These are phyloP conservation scores for Drosophila subsilvestris DNA, from an alignment of 2,888 invertebrate genomes.

Conservation along the genomic window DNA sequence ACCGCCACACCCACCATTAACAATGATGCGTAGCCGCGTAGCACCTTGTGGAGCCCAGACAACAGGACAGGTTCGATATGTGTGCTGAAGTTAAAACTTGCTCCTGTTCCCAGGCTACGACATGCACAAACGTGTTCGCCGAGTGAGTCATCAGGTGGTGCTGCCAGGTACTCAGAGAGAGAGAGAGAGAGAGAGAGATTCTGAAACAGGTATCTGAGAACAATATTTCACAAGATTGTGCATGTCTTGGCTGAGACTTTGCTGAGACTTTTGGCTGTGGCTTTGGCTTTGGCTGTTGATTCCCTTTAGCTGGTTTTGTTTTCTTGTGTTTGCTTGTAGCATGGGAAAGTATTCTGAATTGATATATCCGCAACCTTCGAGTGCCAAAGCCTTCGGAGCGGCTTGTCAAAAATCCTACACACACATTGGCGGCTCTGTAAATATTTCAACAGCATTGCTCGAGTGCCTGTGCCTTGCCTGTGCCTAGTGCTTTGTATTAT, in stretches of 20 bases:
- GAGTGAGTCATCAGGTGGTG: constrained; percentile 31
- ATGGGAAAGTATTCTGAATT: no score
- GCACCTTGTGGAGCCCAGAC: constrained; percentile 6
- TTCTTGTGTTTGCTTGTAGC: neutral
- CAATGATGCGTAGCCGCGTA: constrained; percentile 12
- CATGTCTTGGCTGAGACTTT: constrained; percentile 37
- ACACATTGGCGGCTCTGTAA: constrained; percentile 50
- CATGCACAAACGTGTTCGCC: constrained; percentile 65
- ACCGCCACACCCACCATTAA: constrained; percentile 3
- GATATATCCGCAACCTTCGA: constrained; percentile 18
- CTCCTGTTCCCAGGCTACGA: constrained; percentile 67
- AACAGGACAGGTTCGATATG: constrained; percentile 30
- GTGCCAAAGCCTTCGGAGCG: constrained; percentile 19
- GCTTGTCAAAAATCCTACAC: constrained; percentile 48
- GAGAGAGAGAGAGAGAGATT: constrained; percentile 17
- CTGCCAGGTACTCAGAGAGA: constrained; percentile 45
- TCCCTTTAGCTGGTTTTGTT: neutral
- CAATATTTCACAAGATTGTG: constrained; percentile 68
- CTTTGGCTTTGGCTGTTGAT: neutral
- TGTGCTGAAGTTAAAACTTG: constrained; percentile 6
- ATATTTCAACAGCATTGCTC: constrained; percentile 65
- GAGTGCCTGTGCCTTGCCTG: constrained; percentile 32
- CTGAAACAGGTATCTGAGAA: constrained; percentile 44
- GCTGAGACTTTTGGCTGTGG: constrained; percentile 18
- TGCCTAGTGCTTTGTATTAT: constrained; percentile 26